phyloP scores from a whole-genome alignment of 2,888 invertebrate species.

The Stratiomys singularior region DNA sequence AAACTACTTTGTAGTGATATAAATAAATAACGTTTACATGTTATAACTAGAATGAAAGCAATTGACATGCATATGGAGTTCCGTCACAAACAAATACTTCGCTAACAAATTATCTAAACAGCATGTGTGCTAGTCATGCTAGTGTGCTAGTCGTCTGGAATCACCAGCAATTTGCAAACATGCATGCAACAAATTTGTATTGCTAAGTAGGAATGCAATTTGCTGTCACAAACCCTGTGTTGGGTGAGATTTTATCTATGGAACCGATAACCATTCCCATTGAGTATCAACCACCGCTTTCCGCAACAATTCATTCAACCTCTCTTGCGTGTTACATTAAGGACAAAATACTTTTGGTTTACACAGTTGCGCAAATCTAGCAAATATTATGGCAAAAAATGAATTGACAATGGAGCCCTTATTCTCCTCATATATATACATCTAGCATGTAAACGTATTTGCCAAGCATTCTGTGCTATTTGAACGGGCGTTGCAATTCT shows the following conservation, averaged over 20 bases:
- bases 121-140: no score
- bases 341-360: not conserved
- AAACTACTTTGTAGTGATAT: no score
- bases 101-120: no score
- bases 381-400: not conserved
- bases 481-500: not conserved
- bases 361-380: not conserved
- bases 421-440: no score
- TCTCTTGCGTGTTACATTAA: not conserved
- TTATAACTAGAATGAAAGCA: no score
- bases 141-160: no score
- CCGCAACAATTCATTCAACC: not conserved
- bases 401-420: not conserved
- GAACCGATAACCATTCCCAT: no score
- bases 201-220: not conserved
- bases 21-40: no score
- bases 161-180: not conserved
- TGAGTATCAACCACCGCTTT: not conserved
- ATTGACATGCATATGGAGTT: no score
- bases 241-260: no score
- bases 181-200: not conserved
- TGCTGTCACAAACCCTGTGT: not conserved
- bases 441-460: not conserved
- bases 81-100: no score
- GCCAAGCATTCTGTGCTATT: not conserved